phyloP scores from a whole-genome alignment of 2,888 invertebrate genomes.

The Stictocephala bisonia region DNA sequence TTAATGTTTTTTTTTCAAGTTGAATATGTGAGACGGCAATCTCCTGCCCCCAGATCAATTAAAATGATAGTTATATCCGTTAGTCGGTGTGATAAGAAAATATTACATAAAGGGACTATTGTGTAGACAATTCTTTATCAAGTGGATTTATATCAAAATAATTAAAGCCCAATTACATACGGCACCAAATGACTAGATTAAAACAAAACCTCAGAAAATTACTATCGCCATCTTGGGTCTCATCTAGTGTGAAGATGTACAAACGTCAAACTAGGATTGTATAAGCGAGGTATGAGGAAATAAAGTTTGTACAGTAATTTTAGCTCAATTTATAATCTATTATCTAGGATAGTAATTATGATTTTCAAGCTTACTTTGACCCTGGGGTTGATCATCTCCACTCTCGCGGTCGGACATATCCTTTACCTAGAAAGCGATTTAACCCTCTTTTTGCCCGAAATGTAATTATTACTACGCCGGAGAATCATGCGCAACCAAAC shows the following conservation, averaged over 20 bases:
- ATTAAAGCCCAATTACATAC: no score
- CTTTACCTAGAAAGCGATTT: conserved; percentile 56
- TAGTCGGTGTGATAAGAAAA: no score
- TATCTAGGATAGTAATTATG: conserved; percentile 7
- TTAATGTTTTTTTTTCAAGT: no score
- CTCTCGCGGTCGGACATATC: conserved; percentile 64
- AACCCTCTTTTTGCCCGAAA: conserved; percentile 57
- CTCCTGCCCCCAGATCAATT: no score
- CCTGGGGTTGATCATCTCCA: conserved; percentile 63
- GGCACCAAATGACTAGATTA: no score
- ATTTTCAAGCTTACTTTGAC: conserved; percentile 61
- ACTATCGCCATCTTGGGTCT: conserved; percentile 47
- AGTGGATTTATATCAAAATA: no score
- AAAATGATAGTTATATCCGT: no score
- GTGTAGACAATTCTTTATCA: no score
- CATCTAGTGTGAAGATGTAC: conserved; percentile 32
- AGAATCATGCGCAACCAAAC: conserved; percentile 34
- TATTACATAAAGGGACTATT: no score
- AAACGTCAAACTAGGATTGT: conserved; percentile 42
- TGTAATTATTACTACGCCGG: conserved; percentile 53
- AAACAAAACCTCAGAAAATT: conserved; percentile 28
- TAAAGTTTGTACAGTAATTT: not conserved
- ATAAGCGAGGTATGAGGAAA: conserved; percentile 5
- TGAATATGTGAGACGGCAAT: no score
- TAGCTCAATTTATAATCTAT: conserved; percentile 9